Base-by-base conservation (phyloP, 2,113 vertebrate genomes). In the Carassius auratus region DNA sequence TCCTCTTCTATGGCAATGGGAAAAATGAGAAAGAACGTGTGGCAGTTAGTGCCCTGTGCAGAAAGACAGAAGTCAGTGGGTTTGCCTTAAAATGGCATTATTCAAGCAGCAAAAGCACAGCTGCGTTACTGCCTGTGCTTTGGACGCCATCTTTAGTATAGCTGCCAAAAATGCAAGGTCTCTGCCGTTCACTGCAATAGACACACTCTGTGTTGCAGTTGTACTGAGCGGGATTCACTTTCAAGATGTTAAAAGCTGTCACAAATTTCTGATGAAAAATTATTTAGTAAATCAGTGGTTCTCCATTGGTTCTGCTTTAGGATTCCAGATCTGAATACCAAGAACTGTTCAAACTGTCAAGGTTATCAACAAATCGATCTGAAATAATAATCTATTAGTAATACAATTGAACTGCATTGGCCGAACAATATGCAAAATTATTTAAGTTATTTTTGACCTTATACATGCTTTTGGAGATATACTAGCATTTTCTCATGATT, bases 121-220 rank as follows among this genome's bases (percentile, higher is more conserved):
- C 33, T 38, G 57, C 12, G 21, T 42, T 42, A 42, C 55, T 42
- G 38, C 9, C 36, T 36, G 79, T 6, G 42, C 38, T 42, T 21
- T 81, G 26, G 26, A 76, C 21, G 50, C 9, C 76, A 59, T 36
- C 26, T 36, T 80, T 61, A 19, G 14, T 62, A 23, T 10, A 64
- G 78, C 38, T 80, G 59, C 21, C n/a, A 80, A 62, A 80, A 45
- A 48, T 26, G 36, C 61, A 62, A 80, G 33, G 78, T 64, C 78
- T 64, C 38, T 80, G 36, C 1, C 36, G 21, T 62, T 80, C 14
- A 42, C 57, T 8, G 36, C 6, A 62, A 62, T 23, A 42, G 19
- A 12, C 57, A 62, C 57, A 64, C 21, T 48, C 38, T 17, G 59
- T 64, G 78, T 59, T 48, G n/a, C 42, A 6, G n/a, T 8, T 48